Conservation (phyloP, 1,140 invertebrate genomes). For the Arctopsyche grandis region DNA sequence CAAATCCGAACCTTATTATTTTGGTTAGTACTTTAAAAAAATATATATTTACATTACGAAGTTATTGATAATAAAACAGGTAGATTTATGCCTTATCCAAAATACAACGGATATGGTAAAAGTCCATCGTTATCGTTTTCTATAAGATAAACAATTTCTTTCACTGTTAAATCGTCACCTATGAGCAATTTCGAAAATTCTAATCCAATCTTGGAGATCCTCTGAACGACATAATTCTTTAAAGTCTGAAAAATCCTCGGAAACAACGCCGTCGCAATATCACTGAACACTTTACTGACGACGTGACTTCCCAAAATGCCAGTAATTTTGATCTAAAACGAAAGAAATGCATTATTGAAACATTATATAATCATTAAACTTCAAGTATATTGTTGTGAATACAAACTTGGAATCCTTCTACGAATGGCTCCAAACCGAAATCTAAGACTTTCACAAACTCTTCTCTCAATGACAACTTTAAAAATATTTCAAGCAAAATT, state of each 20-base stretch:
- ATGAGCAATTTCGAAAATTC: neutral
- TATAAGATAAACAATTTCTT: constrained; percentile 10
- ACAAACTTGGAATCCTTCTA: neutral
- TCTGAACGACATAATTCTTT: neutral
- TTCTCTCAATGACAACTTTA: constrained; percentile 1
- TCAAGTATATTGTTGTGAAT: neutral
- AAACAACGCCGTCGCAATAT: neutral
- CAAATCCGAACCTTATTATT: neutral
- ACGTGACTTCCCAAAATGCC: constrained; percentile 9
- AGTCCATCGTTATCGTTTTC: constrained; percentile 17
- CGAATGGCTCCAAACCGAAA: neutral
- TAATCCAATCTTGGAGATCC: neutral
- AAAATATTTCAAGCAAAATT: neutral
- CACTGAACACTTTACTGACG: constrained; percentile 13
- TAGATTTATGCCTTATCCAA: neutral
- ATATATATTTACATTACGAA: neutral
- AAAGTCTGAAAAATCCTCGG: constrained; percentile 4
- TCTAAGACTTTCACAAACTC: neutral
- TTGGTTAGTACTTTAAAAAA: neutral
- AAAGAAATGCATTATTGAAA: neutral
- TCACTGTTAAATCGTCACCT: neutral
- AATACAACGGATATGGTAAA: neutral
- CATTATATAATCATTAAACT: neutral
- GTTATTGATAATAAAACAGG: neutral
- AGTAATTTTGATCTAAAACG: constrained; percentile 11